phyloP scores from a whole-genome alignment of 2,113 vertebrate species.

The Crypturellus undulatus region DNA sequence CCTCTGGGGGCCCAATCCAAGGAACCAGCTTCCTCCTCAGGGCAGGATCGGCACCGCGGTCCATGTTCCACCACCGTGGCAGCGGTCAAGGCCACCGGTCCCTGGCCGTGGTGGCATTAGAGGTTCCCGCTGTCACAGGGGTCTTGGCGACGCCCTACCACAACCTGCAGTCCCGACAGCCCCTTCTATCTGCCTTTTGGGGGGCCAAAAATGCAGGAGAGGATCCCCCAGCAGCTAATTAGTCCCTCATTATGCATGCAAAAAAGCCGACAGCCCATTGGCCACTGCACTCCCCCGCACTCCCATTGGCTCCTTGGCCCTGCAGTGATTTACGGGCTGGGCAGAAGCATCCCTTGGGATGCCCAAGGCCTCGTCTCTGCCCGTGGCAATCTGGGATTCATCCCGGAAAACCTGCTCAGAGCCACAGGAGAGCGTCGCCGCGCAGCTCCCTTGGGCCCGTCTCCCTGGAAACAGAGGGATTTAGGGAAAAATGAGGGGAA shows the following conservation, averaged over 20 bases:
- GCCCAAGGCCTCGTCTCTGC: no score
- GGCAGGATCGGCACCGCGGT: fast-evolving
- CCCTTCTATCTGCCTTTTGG: fast-evolving
- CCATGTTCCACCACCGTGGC: fast-evolving
- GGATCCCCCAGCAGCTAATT: background rate
- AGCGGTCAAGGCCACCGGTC: background rate
- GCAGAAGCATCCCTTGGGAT: fast-evolving
- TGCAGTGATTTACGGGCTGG: fast-evolving
- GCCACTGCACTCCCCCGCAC: background rate
- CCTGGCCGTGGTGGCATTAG: background rate
- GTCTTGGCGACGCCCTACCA: background rate
- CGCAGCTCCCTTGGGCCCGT: fast-evolving
- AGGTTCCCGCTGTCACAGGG: fast-evolving
- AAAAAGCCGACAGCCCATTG: background rate
- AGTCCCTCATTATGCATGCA: background rate
- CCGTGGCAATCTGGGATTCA: no score
- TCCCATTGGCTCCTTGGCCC: background rate
- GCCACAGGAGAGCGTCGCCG: background rate
- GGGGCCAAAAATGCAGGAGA: background rate
- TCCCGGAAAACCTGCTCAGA: no score
- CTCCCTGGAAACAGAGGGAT: background rate
- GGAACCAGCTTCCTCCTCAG: background rate
- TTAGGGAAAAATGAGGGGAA: background rate
- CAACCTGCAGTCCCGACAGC: fast-evolving
- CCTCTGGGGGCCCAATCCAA: no score